Conservation (phyloP, 2,113 vertebrate genomes). For the Pyrgilauda ruficollis region DNA sequence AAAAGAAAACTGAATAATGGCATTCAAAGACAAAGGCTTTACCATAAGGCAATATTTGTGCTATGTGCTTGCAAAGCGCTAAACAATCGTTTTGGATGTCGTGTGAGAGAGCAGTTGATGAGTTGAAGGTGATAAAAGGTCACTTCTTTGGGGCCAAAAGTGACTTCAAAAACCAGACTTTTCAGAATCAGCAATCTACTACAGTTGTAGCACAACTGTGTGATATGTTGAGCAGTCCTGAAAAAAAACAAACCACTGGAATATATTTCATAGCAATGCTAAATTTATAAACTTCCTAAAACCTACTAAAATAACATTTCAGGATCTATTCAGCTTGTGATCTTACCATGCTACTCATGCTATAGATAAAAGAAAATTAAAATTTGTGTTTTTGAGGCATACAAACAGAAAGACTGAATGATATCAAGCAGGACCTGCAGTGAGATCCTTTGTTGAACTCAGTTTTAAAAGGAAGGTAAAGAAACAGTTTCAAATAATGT, state of each 20-base stretch:
- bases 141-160: not conserved
- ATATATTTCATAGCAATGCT: not conserved
- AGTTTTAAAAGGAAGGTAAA: not conserved
- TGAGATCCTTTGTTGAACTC: not conserved
- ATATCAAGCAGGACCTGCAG: not conserved
- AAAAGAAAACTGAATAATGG: not conserved
- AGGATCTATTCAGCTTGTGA: not conserved
- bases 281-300: not conserved
- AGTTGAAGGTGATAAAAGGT: not conserved
- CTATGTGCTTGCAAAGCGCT: not conserved
- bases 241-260: not conserved
- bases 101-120: not conserved
- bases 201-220: not conserved
- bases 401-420: not conserved
- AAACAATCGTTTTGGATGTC: not conserved
- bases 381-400: not conserved
- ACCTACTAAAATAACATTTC: not conserved
- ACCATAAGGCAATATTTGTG: not conserved
- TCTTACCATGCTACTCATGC: not conserved
- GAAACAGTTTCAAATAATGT: not conserved
- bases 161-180: not conserved
- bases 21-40: not conserved
- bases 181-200: not conserved
- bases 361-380: not conserved
- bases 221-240: not conserved